These are phyloP conservation scores for Vireo altiloquus DNA, from an alignment of 2,113 vertebrate genomes.

Conservation along the genomic window DNA sequence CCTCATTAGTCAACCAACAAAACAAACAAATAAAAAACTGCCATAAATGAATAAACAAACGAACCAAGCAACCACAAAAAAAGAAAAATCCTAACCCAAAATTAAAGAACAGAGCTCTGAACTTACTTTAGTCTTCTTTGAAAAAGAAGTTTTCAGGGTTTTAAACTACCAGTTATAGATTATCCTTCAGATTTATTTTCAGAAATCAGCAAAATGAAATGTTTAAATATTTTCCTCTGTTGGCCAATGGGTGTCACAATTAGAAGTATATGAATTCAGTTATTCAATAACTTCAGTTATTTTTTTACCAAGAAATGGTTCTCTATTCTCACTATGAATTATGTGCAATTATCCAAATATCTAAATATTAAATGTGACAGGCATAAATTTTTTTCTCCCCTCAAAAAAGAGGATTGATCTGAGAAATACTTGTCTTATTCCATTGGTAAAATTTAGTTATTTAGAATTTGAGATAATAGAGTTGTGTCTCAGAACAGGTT, in stretches of 20 bases:
- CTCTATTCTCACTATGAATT: not conserved
- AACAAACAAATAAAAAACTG: not conserved
- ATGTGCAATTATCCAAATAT: not conserved
- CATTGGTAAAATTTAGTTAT: not conserved
- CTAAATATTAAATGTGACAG: not conserved
- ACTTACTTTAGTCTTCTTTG: not conserved
- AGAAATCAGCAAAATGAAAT: not conserved
- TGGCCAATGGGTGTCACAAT: not conserved
- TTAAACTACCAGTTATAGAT: rapidly evolving
- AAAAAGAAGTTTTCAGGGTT: not conserved
- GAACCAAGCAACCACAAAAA: not conserved
- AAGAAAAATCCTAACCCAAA: not conserved
- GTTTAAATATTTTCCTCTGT: not conserved
- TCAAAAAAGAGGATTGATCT: not conserved
- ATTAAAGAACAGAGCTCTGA: not conserved
- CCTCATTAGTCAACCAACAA: not conserved
- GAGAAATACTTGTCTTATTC: not conserved
- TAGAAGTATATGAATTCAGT: not conserved
- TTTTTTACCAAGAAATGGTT: not conserved
- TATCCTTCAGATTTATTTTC: not conserved
- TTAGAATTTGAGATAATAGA: not conserved
- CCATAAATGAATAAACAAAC: rapidly evolving
- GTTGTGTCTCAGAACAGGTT: not conserved
- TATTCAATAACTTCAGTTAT: too few species aligned
- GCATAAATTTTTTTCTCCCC: not conserved